Evolutionary conservation across 2,797 vertebrate species (phyloP).

Genomic region (Acipenser transmontanus): DNA sequence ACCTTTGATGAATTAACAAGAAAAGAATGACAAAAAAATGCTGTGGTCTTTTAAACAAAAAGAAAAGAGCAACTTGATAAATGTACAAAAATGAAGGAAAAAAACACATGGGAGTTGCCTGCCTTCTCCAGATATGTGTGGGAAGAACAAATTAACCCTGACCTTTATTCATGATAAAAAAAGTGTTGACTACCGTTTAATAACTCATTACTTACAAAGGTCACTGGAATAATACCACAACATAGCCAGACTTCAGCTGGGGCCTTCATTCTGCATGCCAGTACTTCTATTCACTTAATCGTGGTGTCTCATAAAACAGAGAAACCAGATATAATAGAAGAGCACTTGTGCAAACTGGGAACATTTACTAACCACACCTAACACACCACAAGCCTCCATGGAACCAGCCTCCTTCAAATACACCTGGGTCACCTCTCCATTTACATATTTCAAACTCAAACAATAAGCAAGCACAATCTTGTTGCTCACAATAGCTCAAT

Average conservation of each 20-base stretch:
- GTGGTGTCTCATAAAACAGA: conserved; percentile 5
- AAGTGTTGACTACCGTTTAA: neutral
- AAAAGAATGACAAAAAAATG: neutral
- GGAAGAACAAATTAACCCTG: neutral
- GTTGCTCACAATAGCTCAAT: conserved; percentile 4
- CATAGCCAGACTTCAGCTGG: neutral
- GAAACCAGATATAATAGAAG: conserved; percentile 9
- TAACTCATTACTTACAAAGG: conserved; percentile 3
- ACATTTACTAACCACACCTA: conserved; percentile 2
- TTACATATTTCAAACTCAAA: conserved; percentile 22
- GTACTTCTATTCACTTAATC: conserved; percentile 2
- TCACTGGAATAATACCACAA: conserved; percentile 7
- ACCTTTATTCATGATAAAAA: conserved; percentile 7
- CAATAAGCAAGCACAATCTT: conserved; percentile 31
- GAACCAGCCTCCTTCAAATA: conserved; percentile 21
- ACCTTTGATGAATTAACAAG: neutral
- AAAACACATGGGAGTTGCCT: conserved; percentile 5
- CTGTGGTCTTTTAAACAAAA: conserved; percentile 23
- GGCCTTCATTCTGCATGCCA: neutral
- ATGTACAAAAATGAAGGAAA: conserved; percentile 12
- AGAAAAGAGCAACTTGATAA: conserved; percentile 27
- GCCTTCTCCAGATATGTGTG: neutral
- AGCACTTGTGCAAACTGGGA: conserved; percentile 9
- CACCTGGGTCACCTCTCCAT: conserved; percentile 28
- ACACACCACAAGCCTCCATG: conserved; percentile 20